Base-by-base conservation (phyloP, 2,888 invertebrate species). In the Nudaria mundana region DNA sequence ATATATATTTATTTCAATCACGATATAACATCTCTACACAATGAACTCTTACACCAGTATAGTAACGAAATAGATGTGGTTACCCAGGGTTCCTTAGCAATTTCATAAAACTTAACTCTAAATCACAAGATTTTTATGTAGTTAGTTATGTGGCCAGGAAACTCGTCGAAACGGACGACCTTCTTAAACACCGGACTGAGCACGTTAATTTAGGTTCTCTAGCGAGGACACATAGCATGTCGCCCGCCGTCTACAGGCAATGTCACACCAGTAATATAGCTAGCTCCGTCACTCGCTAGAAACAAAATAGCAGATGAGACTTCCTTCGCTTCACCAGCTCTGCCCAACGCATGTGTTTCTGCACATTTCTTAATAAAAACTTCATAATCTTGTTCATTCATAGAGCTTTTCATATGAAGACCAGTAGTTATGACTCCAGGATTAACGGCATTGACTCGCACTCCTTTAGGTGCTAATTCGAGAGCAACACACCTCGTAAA, bases 391-490 rank as follows among this genome's bases (percentile, higher is more conserved):
- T 94, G 92, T 20, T 94, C 93, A 58, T 90, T 91, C 93, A 98
- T 93, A 33, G 96, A 95, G 8, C 94, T 94, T 43, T 81, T 91
- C 76, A 92, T 94, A 58, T 98, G 98, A 29, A 98, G 74, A 57
- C 97, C 94, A 0, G 98, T 98, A 1, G 93, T 76, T n/a, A 95
- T 94, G 0, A 98, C 98, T 10, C 98, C 98, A 24, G 98, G 98
- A 80, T 97, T 97, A 0, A 98, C 97, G 36, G 94, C 91, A 76
- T 98, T 98, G 0, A 96, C 96, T 18, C 98, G 90, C 0, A 98
- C 95, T 49, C 93, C 92, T 71, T 94, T 94, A 0, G 90, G 64
- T 14, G 93, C 96, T 39, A 96, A 80, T 66, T 96, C 98, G 14
- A 99, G 78, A 5, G 98, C 97, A 2, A 93, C 90, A 72, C 97